These are phyloP conservation scores for Coptodon bakossiorum DNA, from an alignment of 2,113 vertebrate genomes.

Conservation along the genomic window DNA sequence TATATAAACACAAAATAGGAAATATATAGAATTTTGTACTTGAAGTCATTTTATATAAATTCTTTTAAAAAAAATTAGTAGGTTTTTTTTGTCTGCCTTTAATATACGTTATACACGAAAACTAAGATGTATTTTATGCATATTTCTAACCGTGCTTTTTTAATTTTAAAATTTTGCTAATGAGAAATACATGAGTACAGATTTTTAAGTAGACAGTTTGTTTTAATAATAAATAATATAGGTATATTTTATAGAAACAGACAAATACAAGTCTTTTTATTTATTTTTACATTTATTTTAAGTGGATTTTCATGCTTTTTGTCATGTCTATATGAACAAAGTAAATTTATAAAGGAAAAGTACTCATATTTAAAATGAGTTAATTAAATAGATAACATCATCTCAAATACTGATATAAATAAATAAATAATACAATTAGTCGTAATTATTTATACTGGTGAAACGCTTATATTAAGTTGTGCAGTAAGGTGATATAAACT, in stretches of 20 bases:
- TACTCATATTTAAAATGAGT: not conserved
- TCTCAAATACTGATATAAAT: not conserved
- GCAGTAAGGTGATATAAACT: not conserved
- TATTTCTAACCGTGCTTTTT: not conserved
- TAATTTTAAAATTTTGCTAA: not conserved
- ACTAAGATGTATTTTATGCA: not conserved
- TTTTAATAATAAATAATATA: not conserved
- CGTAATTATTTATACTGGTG: not conserved
- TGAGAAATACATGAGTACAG: not conserved
- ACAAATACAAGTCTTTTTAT: not conserved
- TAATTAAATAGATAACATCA: not conserved
- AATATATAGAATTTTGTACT: not conserved
- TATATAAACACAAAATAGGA: not conserved
- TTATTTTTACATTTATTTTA: not conserved
- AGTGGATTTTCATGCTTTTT: not conserved
- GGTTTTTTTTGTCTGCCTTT: not conserved
- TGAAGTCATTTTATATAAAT: not conserved
- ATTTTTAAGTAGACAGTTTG: not conserved
- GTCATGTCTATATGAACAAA: not conserved
- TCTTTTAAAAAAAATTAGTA: fast-evolving
- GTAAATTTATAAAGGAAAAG: not conserved
- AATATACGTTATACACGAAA: not conserved
- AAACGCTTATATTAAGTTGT: not conserved
- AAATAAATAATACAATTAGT: not conserved
- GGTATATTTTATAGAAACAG: not conserved